phyloP scores from a whole-genome alignment of 1,140 invertebrate genomes.

The Heliconius hewitsoni region DNA sequence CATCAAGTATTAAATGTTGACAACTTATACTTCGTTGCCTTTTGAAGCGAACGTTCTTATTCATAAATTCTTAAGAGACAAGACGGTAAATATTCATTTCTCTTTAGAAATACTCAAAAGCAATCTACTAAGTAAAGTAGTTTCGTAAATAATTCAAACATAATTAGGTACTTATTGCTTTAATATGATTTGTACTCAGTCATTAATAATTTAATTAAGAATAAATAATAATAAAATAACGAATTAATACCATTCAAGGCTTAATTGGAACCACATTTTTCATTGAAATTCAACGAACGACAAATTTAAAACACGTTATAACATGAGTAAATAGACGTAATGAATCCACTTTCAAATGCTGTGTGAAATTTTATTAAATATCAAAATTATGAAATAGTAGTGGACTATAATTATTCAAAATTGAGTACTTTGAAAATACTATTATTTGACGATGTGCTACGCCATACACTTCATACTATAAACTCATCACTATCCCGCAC shows the following conservation, averaged over 20 bases:
- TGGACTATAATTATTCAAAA: neutral
- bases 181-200: neutral
- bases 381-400: neutral
- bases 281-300: neutral
- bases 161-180: no score
- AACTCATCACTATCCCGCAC: no score
- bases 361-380: neutral
- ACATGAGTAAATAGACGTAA: neutral
- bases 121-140: neutral
- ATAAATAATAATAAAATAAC: neutral
- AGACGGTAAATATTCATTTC: constrained; percentile 8
- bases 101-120: neutral
- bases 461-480: no score
- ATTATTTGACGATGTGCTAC: no score
- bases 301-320: neutral
- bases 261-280: constrained; percentile 3
- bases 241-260: neutral
- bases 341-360: neutral
- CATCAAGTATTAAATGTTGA: constrained; percentile 14
- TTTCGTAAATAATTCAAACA: neutral
- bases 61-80: neutral
- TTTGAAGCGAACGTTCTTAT: constrained; percentile 8
- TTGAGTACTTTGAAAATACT: neutral
- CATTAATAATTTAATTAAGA: neutral
- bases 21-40: constrained; percentile 1